Evolutionary conservation across 2,797 vertebrate species (phyloP).

Genomic region (Harpagifer antarcticus): DNA sequence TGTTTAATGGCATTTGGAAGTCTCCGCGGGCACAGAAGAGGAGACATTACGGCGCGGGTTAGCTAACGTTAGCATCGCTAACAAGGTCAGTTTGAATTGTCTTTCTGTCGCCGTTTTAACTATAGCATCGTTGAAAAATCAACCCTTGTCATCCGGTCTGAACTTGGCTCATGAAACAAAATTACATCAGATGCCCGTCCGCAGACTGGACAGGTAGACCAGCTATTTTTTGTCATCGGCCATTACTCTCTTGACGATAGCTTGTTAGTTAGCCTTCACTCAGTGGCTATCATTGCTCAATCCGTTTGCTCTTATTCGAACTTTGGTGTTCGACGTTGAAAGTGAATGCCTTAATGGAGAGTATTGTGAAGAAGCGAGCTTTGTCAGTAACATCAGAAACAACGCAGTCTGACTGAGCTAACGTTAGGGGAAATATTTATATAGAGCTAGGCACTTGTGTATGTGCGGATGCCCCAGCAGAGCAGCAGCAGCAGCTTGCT

Average conservation of each 20-base stretch:
- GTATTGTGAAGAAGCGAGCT: neutral
- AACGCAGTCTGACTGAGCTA: neutral
- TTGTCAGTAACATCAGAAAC: neutral
- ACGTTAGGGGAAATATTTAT: conserved; percentile 14
- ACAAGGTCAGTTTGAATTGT: conserved; percentile 82
- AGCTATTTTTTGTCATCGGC: conserved; percentile 29
- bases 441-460: conserved; percentile 27
- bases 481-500: conserved; percentile 40
- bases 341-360: neutral
- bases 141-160: neutral
- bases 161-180: neutral
- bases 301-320: conserved; percentile 28
- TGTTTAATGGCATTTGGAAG: conserved; percentile 76
- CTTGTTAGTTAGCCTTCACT: conserved; percentile 60
- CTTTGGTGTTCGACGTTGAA: conserved; percentile 30
- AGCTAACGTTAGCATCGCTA: conserved; percentile 82
- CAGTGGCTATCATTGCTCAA: conserved; percentile 44
- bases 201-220: conserved; percentile 34
- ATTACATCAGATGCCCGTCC: neutral
- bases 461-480: conserved; percentile 27
- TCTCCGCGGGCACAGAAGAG: conserved; percentile 67
- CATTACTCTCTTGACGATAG: conserved; percentile 52
- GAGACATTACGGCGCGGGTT: conserved; percentile 69
- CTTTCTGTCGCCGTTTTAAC: conserved; percentile 21
- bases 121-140: neutral